A percentile compares a stretch with the other conserved stretches of the same genome.
Conservation (phyloP, 2,888 invertebrate species). For the Megaustenia siamemsis region DNA sequence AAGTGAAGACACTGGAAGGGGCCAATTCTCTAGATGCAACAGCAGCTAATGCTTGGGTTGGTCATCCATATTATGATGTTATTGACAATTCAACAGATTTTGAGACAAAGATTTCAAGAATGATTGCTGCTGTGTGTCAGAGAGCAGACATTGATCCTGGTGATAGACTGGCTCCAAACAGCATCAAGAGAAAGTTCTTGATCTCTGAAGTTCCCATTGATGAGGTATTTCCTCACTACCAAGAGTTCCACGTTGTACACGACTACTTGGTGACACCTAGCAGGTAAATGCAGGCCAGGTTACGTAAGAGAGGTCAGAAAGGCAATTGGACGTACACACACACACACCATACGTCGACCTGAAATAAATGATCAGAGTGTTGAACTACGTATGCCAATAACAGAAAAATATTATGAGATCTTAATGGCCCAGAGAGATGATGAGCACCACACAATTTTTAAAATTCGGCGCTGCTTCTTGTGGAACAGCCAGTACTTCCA, state of each 20-base stretch:
- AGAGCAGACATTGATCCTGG: constrained; percentile 96
- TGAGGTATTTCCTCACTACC: constrained; percentile 84
- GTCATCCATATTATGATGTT: constrained; percentile 99
- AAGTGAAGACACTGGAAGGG: constrained; percentile 92
- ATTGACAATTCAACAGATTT: constrained; percentile 98
- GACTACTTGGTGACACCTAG: constrained; percentile 95
- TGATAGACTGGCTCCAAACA: constrained; percentile 93
- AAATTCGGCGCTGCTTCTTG: constrained; percentile 95
- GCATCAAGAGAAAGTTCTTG: constrained; percentile 97
- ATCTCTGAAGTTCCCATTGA: constrained; percentile 88
- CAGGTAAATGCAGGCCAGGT: constrained; percentile 92
- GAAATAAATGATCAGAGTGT: constrained; percentile 93
- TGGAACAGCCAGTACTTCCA: constrained; percentile 99
- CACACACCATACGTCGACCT: constrained; percentile 94
- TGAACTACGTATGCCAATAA: constrained; percentile 95
- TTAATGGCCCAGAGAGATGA: constrained; percentile 93
- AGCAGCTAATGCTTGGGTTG: constrained; percentile 97
- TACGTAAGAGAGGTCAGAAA: constrained; percentile 94
- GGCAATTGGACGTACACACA: constrained; percentile 92
- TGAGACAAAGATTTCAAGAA: constrained; percentile 95
- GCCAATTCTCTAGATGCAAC: constrained; percentile 94
- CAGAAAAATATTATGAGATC: constrained; percentile 90
- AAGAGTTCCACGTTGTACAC: constrained; percentile 98
- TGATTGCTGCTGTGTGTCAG: constrained; percentile 90
- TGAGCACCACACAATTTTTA: constrained; percentile 95